Conservation (phyloP, 1,140 invertebrate species). For the Belonocnema kinseyi region DNA sequence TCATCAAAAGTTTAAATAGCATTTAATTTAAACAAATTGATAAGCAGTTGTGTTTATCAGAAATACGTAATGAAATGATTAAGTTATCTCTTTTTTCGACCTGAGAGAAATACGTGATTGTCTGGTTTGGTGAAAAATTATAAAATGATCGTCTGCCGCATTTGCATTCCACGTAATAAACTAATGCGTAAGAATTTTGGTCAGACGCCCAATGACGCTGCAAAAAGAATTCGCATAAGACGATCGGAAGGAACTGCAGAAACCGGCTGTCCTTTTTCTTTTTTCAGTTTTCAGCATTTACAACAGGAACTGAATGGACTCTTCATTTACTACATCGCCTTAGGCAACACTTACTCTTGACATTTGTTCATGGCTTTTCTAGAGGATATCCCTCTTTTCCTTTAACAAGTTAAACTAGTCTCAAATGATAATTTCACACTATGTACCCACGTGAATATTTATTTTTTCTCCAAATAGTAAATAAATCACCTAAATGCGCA, state of each 20-base stretch:
- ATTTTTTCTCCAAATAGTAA: neutral
- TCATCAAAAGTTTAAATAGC: neutral
- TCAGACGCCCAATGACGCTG: neutral
- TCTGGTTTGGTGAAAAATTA: neutral
- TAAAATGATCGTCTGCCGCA: neutral
- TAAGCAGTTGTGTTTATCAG: neutral
- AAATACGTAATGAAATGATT: neutral
- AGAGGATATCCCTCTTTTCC: neutral
- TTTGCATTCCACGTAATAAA: neutral
- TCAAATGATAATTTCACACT: neutral
- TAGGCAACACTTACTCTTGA: neutral
- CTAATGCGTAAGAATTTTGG: neutral
- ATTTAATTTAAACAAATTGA: neutral
- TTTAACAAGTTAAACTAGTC: neutral
- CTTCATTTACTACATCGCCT: neutral
- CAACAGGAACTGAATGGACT: neutral
- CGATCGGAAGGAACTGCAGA: neutral
- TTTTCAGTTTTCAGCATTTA: neutral
- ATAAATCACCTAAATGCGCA: too few species aligned
- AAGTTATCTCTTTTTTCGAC: neutral
- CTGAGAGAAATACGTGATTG: neutral
- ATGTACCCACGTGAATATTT: neutral
- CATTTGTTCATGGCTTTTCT: slow-evolving; percentile 1
- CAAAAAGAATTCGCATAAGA: neutral
- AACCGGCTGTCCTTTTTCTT: slow-evolving; percentile 2